phyloP scores from a whole-genome alignment of 2,888 invertebrate species.

The Iphiclides podalirius region DNA sequence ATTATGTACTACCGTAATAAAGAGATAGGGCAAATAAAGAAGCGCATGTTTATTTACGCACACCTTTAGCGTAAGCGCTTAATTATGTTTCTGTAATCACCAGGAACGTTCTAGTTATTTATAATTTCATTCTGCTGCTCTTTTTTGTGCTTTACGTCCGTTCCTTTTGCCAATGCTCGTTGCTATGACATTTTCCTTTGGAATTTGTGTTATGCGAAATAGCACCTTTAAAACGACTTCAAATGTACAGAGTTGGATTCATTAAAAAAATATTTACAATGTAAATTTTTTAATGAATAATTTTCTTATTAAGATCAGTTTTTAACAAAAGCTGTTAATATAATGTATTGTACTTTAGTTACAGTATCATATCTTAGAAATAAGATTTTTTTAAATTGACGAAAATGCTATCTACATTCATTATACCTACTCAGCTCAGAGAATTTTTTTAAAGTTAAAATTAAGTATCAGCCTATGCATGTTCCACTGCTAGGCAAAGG shows the following conservation, averaged over 20 bases:
- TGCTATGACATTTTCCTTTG: not conserved
- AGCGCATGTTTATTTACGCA: not conserved
- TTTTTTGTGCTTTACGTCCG: not conserved
- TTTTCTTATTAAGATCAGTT: no score
- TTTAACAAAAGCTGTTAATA: no score
- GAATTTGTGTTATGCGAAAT: not conserved
- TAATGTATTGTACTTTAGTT: no score
- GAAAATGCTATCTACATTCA: no score
- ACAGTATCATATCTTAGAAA: no score
- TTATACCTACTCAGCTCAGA: no score
- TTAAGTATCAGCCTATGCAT: no score
- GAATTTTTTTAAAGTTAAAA: no score
- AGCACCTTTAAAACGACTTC: not conserved
- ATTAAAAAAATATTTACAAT: not conserved
- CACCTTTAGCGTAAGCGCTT: not conserved
- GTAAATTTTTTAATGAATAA: no score
- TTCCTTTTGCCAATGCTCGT: not conserved
- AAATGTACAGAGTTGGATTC: not conserved
- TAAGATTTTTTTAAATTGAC: no score
- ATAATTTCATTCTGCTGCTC: not conserved
- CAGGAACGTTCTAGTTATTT: not conserved
- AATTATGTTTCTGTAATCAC: not conserved
- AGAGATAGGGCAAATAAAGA: not conserved
- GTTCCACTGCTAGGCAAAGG: no score
- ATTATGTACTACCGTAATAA: not conserved